Conservation (phyloP, 30 jellyfish, hydroid and myxozoan species). For the Morbakka virulenta region DNA sequence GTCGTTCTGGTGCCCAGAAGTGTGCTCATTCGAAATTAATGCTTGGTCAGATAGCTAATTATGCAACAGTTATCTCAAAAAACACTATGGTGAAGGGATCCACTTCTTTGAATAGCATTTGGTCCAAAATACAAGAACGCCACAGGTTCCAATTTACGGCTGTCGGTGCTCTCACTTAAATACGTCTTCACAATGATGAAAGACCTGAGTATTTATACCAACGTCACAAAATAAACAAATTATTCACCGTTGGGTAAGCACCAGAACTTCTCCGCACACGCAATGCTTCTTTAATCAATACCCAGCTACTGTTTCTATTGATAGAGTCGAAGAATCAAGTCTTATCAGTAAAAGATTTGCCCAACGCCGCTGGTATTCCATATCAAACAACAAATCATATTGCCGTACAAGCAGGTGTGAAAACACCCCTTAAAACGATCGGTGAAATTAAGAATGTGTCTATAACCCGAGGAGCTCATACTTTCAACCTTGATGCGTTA, state of each 20-base stretch:
- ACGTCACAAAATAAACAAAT: background rate
- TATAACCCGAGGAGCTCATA: background rate
- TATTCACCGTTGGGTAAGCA: background rate
- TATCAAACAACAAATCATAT: background rate
- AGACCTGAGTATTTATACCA: constrained; percentile 51
- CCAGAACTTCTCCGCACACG: background rate
- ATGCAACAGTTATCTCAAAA: constrained; percentile 27
- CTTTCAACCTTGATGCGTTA: background rate
- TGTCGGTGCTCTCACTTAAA: constrained; percentile 9
- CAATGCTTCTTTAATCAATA: background rate
- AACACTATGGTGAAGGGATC: constrained; percentile 44
- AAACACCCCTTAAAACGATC: background rate
- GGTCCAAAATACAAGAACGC: constrained; percentile 2
- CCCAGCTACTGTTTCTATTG: background rate
- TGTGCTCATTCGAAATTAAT: constrained; percentile 13
- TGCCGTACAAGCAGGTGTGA: background rate
- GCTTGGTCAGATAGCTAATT: constrained; percentile 31
- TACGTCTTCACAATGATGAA: constrained; percentile 7
- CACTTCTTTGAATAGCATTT: constrained; percentile 8
- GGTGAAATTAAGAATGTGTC: constrained; percentile 1
- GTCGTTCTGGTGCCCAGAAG: constrained; percentile 46
- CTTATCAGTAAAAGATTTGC: background rate
- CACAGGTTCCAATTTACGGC: constrained; percentile 35
- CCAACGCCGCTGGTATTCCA: background rate
- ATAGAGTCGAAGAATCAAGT: background rate